A percentile compares a stretch with the other conserved stretches of the same genome.
Evolutionary conservation across 1,140 invertebrate genomes (phyloP).

Genomic region (Micrasema minimum): DNA sequence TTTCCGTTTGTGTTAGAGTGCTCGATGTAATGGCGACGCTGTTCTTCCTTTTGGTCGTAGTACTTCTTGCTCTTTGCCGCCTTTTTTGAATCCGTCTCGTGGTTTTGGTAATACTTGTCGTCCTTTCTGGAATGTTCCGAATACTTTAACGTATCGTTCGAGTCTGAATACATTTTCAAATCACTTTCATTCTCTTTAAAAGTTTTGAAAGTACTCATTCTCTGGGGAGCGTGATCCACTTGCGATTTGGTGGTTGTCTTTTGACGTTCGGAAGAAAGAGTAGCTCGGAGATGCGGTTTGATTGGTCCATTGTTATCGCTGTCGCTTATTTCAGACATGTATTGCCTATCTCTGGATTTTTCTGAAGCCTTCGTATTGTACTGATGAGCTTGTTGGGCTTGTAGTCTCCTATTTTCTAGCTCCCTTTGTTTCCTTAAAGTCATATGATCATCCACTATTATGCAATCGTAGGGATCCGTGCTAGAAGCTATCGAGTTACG

Average conservation of each 20-base stretch:
- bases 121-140: slow-evolving; percentile 62
- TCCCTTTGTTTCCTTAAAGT: slow-evolving; percentile 70
- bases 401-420: slow-evolving; percentile 63
- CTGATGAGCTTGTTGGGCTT: slow-evolving; percentile 61
- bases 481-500: slow-evolving; percentile 72
- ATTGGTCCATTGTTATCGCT: slow-evolving; percentile 57
- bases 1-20: slow-evolving; percentile 58
- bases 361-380: slow-evolving; percentile 55
- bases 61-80: slow-evolving; percentile 65
- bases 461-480: slow-evolving; percentile 78
- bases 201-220: slow-evolving; percentile 62
- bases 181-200: slow-evolving; percentile 67
- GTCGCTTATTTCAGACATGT: slow-evolving; percentile 50
- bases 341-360: slow-evolving; percentile 41
- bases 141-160: slow-evolving; percentile 65
- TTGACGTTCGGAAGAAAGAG: slow-evolving; percentile 60
- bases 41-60: slow-evolving; percentile 63
- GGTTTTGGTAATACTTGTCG: slow-evolving; percentile 69
- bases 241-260: slow-evolving; percentile 59
- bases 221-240: slow-evolving; percentile 39
- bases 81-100: slow-evolving; percentile 69
- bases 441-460: slow-evolving; percentile 78
- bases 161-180: slow-evolving; percentile 66
- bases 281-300: slow-evolving; percentile 63
- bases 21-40: slow-evolving; percentile 55